These are phyloP conservation scores for Eolophus roseicapilla DNA, from an alignment of 2,113 vertebrate genomes.

Conservation along the genomic window DNA sequence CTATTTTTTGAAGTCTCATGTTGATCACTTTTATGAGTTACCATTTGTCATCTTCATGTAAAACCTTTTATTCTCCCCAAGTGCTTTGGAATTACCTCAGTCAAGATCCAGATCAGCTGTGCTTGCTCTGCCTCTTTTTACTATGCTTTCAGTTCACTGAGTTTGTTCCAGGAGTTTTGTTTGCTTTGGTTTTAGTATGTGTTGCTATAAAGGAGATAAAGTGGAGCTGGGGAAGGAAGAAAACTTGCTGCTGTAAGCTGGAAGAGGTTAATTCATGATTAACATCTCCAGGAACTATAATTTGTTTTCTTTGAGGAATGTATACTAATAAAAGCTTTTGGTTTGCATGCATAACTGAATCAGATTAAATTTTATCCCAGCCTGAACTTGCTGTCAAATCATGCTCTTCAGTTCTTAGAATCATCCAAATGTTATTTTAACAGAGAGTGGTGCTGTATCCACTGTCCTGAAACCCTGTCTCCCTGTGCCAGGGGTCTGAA, in stretches of 20 bases:
- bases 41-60: neutral
- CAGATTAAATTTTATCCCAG: constrained; percentile 33
- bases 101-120: neutral
- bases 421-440: neutral
- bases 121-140: neutral
- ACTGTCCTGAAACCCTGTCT: neutral
- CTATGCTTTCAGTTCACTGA: neutral
- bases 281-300: constrained; percentile 14
- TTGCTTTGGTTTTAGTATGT: constrained; percentile 9
- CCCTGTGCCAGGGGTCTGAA: neutral
- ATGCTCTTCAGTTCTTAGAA: neutral
- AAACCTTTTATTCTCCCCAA: neutral
- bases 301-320: constrained; percentile 34
- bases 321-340: constrained; percentile 37
- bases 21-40: neutral
- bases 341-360: constrained; percentile 18
- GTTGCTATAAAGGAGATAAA: constrained; percentile 27
- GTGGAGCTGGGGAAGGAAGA: neutral
- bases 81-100: neutral
- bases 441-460: neutral
- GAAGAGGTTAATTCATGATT: neutral
- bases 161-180: constrained; percentile 16
- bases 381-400: constrained; percentile 36
- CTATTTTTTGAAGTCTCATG: neutral
- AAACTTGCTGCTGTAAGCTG: neutral